Evolutionary conservation across 2,113 vertebrate genomes (phyloP), one percentile per base, ranked within the genome.

Genomic region (Bos javanicus): DNA sequence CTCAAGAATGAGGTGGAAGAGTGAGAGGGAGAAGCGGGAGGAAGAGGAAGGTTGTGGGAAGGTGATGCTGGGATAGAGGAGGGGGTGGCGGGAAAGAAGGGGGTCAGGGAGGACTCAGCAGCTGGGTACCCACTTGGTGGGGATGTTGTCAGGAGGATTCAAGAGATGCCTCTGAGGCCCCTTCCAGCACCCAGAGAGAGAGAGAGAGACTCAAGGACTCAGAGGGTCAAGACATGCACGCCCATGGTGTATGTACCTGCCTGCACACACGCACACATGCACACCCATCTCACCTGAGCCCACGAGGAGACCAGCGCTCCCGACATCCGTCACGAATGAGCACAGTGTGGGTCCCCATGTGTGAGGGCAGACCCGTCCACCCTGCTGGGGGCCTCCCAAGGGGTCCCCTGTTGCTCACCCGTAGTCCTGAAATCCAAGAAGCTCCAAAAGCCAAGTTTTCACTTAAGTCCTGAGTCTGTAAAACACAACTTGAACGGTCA

Each of bases 211-310:
- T 13, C 33, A 11, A 48, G 23, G 46, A 5, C 39, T 48, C 52
- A 57, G 36, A 33, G 71, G 2, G 11, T 7, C 16, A 76, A 92
- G 46, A 9, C 48, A 0, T 1, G 25, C 60, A 0, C 0, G 9
- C 25, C 19, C 33, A 25, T 33, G 30, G 12, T 10, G 39, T 15
- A 15, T 0, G 1, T 0, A 2, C 25, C 23, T 0, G 0, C 28
- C 2, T 1, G 25, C 60, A 62, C 60, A 62, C 28, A 30, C 9
- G 10, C 56, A 26, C n/a, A 5, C 4, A 26, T 23, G 1, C 50
- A 4, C 33, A 15, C 33, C n/a, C 81, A 26, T 26, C 52, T n/a
- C 2, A 0, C 30, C 36, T 33, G 28, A 76, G 52, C 43, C 62
- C 5, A 4, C 0, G 2, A 33, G 59, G 26, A 57, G 48, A 48